Conservation (phyloP, 2,888 invertebrate genomes). For the Oxytorus armatus region DNA sequence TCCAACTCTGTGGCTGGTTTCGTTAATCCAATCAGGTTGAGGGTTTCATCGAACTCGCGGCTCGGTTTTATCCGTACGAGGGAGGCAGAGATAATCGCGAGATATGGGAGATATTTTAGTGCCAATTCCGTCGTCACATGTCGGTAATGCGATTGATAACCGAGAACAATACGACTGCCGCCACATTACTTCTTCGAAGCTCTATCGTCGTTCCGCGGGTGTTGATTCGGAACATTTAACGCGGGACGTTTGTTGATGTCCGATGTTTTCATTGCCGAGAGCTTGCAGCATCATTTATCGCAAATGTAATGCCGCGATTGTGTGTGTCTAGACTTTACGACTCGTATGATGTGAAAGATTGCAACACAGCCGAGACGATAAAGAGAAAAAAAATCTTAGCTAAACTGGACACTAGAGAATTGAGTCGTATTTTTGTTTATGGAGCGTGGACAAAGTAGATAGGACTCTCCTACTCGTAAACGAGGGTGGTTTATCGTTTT, state of each 20-base stretch:
- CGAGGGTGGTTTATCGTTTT: not conserved
- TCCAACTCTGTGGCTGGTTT: slow-evolving; percentile 45
- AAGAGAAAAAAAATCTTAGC: too few species aligned
- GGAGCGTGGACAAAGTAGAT: not conserved
- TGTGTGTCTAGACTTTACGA: too few species aligned
- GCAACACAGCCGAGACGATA: too few species aligned
- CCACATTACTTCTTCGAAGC: not conserved
- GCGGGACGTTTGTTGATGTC: too few species aligned
- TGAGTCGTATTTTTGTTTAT: too few species aligned
- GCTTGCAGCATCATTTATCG: too few species aligned
- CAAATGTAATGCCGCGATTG: too few species aligned
- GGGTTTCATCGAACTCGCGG: slow-evolving; percentile 40
- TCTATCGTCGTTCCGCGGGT: not conserved
- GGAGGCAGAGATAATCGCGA: slow-evolving; percentile 16
- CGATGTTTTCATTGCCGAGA: too few species aligned
- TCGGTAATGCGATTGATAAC: not conserved
- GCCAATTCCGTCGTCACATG: not conserved
- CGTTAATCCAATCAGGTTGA: slow-evolving; percentile 60
- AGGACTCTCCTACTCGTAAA: not conserved
- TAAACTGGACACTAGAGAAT: too few species aligned
- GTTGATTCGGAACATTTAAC: not conserved
- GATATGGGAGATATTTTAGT: slow-evolving; percentile 37
- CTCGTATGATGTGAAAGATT: too few species aligned
- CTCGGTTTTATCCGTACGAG: slow-evolving; percentile 4
- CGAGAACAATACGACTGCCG: not conserved